Base-by-base conservation (phyloP, 2,113 vertebrate genomes). In the Chunga burmeisteri region DNA sequence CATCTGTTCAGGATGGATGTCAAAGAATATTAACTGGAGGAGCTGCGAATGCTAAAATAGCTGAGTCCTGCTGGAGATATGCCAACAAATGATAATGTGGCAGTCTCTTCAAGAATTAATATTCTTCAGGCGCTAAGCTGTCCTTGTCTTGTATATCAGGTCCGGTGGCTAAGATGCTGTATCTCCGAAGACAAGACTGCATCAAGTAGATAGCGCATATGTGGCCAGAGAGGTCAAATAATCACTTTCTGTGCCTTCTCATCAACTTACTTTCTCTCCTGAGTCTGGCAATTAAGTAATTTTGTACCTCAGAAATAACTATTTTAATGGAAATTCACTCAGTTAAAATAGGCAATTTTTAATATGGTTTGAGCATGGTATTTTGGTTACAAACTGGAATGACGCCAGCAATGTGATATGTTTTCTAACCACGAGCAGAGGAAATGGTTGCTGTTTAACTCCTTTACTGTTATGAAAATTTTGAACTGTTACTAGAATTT, bases 1-100 rank as follows among this genome's bases (percentile, higher is more conserved):
- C 95, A 95, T 91, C 95, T 95, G 88, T 89, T 97, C 94, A 91
- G 93, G 78, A 81, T 58, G 62, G 86, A 70, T 92, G 94, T 94
- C 81, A 96, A 93, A 86, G 82, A 86, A 93, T 81, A 89, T 87
- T 94, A 95, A 93, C 94, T 73, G 86, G n/a, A 89, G 73, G 58
- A 96, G 53, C 66, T 89, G 65, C 3, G 29, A 96, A 92, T 87
- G 78, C 90, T 94, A 56, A 95, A 91, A 93, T 87, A 94, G 73
- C 80, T 84, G 93, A 95, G 81, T 93, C 87, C 93, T 96, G 63
- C 88, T 97, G 95, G 81, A 95, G 46, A 32, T 75, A 78, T 56
- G 93, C 91, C 92, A 94, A 67, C 72, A 86, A 74, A 94, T 81
- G 75, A 79, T 91, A 95, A 94, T 79, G 78, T 87, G 78, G 77